phyloP scores from a whole-genome alignment of 2,888 invertebrate species.

The Melinaea menophilus region DNA sequence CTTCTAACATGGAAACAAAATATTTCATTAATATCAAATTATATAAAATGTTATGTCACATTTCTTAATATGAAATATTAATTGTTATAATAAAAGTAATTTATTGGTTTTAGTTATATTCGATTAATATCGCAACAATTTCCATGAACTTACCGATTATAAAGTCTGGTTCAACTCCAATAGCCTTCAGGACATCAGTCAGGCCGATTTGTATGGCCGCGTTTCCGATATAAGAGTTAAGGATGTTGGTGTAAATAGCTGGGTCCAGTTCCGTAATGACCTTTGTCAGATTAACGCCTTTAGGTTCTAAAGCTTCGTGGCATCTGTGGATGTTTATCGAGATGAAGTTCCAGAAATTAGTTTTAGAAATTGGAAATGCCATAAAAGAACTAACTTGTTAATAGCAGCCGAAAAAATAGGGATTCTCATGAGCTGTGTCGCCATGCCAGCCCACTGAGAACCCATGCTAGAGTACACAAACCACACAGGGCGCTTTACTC shows the following conservation, averaged over 20 bases:
- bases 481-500: slow-evolving; percentile 85
- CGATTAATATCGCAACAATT: too few relatives aligned
- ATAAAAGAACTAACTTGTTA: slow-evolving; percentile 59
- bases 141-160: slow-evolving; percentile 61
- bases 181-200: slow-evolving; percentile 70
- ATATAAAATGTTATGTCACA: too few relatives aligned
- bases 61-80: neutral
- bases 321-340: slow-evolving; percentile 54
- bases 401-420: slow-evolving; percentile 86
- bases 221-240: slow-evolving; percentile 85
- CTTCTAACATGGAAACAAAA: neutral
- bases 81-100: neutral
- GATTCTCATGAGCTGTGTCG: slow-evolving; percentile 83
- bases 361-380: neutral
- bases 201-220: slow-evolving; percentile 81
- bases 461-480: slow-evolving; percentile 96
- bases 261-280: slow-evolving; percentile 80
- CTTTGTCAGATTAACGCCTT: slow-evolving; percentile 81
- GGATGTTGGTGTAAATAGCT: slow-evolving; percentile 81
- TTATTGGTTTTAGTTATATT: too few relatives aligned
- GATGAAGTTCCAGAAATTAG: neutral
- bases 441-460: slow-evolving; percentile 93
- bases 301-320: slow-evolving; percentile 79
- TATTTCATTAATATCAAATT: too few relatives aligned
- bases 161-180: slow-evolving; percentile 70